A percentile compares a stretch with the other conserved stretches of the same genome.
These are phyloP conservation scores for Sebastes variabilis DNA, from an alignment of 2,797 vertebrate species.

Conservation along the genomic window DNA sequence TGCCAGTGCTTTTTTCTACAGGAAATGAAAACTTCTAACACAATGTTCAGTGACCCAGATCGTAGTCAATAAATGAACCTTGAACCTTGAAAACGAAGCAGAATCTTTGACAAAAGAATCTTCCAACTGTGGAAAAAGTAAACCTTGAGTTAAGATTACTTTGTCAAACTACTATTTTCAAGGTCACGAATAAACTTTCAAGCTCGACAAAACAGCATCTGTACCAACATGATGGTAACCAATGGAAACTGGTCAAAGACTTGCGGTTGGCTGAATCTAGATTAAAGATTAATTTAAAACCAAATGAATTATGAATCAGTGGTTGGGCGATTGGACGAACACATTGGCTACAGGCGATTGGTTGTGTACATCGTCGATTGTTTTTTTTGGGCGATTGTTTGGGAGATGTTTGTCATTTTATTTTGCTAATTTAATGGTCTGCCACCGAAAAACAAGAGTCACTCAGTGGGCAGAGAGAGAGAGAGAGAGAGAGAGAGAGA, in stretches of 20 bases:
- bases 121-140: background rate
- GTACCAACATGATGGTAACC: background rate
- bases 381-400: no score
- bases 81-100: background rate
- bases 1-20: background rate
- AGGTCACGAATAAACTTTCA: background rate
- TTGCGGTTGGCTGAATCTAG: accelerated
- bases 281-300: background rate
- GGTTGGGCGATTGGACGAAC: no score
- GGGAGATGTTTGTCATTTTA: no score
- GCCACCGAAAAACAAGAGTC: no score
- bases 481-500: no score
- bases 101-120: background rate
- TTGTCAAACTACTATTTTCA: background rate
- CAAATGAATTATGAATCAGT: background rate
- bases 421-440: no score
- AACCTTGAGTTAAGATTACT: background rate
- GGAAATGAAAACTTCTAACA: background rate
- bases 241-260: background rate
- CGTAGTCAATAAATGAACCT: no score
- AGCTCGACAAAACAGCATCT: background rate
- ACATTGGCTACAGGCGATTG: no score
- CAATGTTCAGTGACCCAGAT: background rate
- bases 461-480: no score
- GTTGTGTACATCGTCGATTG: accelerated